phyloP scores from a whole-genome alignment of 2,113 vertebrate species.

The Cyphomyrus plagiostoma region DNA sequence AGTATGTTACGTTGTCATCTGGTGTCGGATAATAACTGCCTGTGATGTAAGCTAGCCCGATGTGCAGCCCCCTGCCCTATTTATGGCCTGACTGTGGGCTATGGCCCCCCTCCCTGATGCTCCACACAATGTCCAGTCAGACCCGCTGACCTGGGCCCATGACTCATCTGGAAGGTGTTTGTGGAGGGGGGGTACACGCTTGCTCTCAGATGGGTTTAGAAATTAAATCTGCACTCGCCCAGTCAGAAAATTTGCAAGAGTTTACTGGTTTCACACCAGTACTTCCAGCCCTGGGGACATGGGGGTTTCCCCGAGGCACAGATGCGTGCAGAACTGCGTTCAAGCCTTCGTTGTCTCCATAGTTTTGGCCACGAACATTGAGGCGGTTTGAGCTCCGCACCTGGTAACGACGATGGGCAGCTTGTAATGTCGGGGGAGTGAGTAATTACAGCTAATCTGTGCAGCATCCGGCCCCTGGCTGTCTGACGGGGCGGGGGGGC shows the following conservation, averaged over 20 bases:
- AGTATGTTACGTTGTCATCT: not conserved
- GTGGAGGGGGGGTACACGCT: not conserved
- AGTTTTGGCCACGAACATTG: not conserved
- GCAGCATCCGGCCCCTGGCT: not conserved
- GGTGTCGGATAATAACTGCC: not conserved
- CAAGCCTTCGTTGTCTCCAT: not conserved
- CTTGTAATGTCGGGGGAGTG: not conserved
- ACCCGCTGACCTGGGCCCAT: not conserved
- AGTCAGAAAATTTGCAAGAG: not conserved
- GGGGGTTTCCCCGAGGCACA: not conserved
- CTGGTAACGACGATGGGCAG: not conserved
- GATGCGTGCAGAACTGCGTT: not conserved
- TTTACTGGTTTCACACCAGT: not conserved
- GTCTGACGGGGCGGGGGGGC: not conserved
- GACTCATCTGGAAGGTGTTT: not conserved
- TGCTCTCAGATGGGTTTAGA: not conserved
- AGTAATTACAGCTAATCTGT: constrained; percentile 9
- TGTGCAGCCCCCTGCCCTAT: not conserved
- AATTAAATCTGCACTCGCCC: not conserved
- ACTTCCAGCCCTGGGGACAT: not conserved
- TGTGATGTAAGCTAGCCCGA: not conserved
- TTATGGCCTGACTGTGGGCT: not conserved
- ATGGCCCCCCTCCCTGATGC: not conserved
- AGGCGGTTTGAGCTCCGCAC: not conserved
- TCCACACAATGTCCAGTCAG: not conserved